These are phyloP conservation scores for Forbesichthys papilliferus DNA, from an alignment of 2,113 vertebrate genomes.

Conservation along the genomic window DNA sequence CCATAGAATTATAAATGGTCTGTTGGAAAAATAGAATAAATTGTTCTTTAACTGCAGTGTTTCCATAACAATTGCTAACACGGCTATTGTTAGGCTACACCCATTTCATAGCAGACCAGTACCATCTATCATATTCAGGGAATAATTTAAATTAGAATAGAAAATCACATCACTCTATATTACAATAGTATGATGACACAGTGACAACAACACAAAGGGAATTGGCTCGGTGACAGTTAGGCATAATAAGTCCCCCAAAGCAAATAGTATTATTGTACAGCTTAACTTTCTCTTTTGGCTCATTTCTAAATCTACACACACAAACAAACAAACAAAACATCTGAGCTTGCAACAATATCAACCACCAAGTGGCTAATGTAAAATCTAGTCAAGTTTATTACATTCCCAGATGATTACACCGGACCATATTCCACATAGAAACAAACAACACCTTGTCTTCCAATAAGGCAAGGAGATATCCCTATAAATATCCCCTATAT, in stretches of 20 bases:
- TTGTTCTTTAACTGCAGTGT: slow-evolving; percentile 43
- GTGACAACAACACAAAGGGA: slow-evolving; percentile 3
- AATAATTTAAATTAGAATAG: neutral
- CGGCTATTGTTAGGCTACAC: neutral
- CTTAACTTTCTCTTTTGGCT: slow-evolving; percentile 1
- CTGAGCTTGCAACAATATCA: no score
- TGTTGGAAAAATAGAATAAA: slow-evolving; percentile 55
- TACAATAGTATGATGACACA: neutral
- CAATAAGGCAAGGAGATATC: no score
- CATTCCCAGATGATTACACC: no score
- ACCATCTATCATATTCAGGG: slow-evolving; percentile 17
- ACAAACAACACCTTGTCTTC: no score
- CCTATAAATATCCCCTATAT: no score
- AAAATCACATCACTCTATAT: neutral
- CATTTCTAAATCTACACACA: no score
- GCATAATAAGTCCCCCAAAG: neutral
- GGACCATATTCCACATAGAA: no score
- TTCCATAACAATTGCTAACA: slow-evolving; percentile 20
- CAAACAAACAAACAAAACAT: no score
- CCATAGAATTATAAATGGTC: slow-evolving; percentile 59
- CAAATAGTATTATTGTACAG: neutral
- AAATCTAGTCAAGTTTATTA: no score
- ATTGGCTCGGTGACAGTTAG: slow-evolving; percentile 4
- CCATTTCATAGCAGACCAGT: slow-evolving; percentile 14
- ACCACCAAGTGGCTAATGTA: no score